These are phyloP conservation scores for Ia io DNA, from an alignment of 2,113 vertebrate genomes.

Conservation along the genomic window DNA sequence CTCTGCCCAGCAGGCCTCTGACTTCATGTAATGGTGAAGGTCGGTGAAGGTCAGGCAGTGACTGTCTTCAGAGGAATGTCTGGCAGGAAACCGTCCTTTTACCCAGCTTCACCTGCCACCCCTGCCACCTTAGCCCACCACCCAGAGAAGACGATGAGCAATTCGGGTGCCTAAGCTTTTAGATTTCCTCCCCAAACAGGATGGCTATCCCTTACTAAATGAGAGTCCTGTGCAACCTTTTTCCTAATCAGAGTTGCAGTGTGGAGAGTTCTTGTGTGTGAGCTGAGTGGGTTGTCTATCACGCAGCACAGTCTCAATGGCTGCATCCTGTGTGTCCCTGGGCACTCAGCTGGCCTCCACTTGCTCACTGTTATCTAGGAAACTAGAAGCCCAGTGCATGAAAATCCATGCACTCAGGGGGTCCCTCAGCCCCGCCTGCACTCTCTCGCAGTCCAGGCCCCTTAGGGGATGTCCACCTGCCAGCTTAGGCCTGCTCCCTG, in stretches of 20 bases:
- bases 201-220: conserved; percentile 19
- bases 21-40: too few species aligned
- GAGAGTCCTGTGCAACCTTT: background rate
- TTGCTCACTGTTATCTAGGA: conserved; percentile 9
- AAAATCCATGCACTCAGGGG: too few species aligned
- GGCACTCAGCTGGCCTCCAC: background rate
- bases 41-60: too few species aligned
- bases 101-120: too few species aligned
- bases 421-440: too few species aligned
- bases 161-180: background rate
- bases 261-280: background rate
- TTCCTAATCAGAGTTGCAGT: background rate
- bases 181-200: background rate
- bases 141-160: background rate
- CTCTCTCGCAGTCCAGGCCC: too few species aligned
- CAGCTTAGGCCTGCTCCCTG: too few species aligned
- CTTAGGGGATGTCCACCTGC: too few species aligned
- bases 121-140: background rate
- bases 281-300: background rate
- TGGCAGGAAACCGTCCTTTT: too few species aligned
- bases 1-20: too few species aligned
- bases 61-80: too few species aligned
- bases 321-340: background rate
- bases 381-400: background rate
- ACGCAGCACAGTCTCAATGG: background rate